phyloP scores from a whole-genome alignment of 2,113 vertebrate species.

The Synodontis membranacea region DNA sequence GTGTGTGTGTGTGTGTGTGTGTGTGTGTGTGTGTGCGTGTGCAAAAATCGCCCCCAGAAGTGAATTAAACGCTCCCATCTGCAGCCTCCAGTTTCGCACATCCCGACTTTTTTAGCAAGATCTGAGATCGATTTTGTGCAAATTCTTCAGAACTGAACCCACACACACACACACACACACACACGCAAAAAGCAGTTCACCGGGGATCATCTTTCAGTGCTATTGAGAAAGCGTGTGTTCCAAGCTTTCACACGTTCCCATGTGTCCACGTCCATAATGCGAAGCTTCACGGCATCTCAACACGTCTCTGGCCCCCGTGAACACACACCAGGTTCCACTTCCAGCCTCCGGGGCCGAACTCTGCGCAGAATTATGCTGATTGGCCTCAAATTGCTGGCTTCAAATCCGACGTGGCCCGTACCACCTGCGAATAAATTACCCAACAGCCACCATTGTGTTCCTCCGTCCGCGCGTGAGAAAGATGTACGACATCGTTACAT shows the following conservation, averaged over 20 bases:
- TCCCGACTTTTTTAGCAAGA: slow-evolving; percentile 65
- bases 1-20: slow-evolving; percentile 64
- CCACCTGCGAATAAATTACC: slow-evolving; percentile 47
- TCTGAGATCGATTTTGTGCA: slow-evolving; percentile 73
- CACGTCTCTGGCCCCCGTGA: slow-evolving; percentile 67
- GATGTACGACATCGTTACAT: background rate
- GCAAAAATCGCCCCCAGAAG: slow-evolving; percentile 76
- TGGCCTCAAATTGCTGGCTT: slow-evolving; percentile 41
- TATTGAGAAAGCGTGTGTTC: slow-evolving; percentile 69
- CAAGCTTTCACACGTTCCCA: slow-evolving; percentile 73
- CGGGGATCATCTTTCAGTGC: slow-evolving; percentile 74
- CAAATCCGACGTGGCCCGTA: slow-evolving; percentile 34
- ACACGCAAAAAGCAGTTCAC: slow-evolving; percentile 60
- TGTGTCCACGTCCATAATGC: slow-evolving; percentile 66
- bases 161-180: slow-evolving; percentile 53
- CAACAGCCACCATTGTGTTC: background rate
- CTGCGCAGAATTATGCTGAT: slow-evolving; percentile 40
- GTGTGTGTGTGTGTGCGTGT: slow-evolving; percentile 62
- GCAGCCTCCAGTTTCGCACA: slow-evolving; percentile 61
- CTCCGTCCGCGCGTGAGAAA: slow-evolving; percentile 1
- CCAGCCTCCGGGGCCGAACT: slow-evolving; percentile 19
- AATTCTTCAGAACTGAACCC: slow-evolving; percentile 64
- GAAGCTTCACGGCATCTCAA: slow-evolving; percentile 66
- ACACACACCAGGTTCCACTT: slow-evolving; percentile 55
- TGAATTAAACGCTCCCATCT: slow-evolving; percentile 78